Base-by-base conservation (phyloP, 2,797 vertebrate genomes). In the Squalus acanthias region DNA sequence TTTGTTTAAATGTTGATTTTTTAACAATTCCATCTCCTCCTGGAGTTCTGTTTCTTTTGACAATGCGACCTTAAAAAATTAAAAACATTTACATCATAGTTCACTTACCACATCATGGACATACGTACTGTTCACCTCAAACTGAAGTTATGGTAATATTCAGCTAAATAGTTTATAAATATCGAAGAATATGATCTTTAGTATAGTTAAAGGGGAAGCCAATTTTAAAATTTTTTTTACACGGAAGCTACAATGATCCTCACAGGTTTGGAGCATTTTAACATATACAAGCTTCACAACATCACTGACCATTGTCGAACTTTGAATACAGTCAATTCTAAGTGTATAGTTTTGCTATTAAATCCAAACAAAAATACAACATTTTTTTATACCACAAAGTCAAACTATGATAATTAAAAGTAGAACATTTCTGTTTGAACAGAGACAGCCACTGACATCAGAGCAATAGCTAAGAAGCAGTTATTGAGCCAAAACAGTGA, bases 41-140 rank as follows among this genome's bases (percentile, higher is more conserved):
- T 98, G 98, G 82, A 98, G 96, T 94, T 96, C 97, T 87, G 97
- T 97, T 46, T 98, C 96, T 96, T 98, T 98, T 96, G 97, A 97
- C 96, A 96, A 33, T 69, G 97, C 98, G 97, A 97, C 97, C 99
- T 99, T 97, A 96, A 96, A 97, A 96, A 97, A 97, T 97, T 72
- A 26, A 96, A 7, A 96, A 70, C 96, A 1, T 96, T 92, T 96
- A 96, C 96, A 97, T 96, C 96, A 92, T 96, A 26, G n/a, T 67
- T 87, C 76, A 76, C 26, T 96, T 94, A 96, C 0, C 9, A 63
- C 46, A 46, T 82, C 60, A 92, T 92, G 33, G 33, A 92, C 33
- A 39, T 17, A 39, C 26, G 63, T 39, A 24, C 63, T 93, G n/a
- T 24, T 69, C n/a, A 24, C 20, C 33, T 93, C n/a, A 39, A 67